Base-by-base conservation (phyloP, 1,140 invertebrate species). In the Bathynomus jamesi region DNA sequence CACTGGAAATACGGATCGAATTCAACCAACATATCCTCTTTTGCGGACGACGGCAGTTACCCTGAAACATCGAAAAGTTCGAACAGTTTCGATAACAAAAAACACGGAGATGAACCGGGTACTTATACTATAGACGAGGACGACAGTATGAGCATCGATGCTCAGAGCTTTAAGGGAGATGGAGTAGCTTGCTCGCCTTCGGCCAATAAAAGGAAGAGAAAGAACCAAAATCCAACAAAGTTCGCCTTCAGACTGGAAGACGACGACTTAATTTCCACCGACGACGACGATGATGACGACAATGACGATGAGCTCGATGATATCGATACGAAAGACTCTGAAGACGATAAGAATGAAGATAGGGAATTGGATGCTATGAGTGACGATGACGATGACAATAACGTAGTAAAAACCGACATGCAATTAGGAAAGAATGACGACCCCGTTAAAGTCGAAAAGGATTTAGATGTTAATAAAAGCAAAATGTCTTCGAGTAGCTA, bases 171-270 rank as follows among this genome's bases (percentile, higher is more conserved):
- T 61, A 86, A 85, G 80, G 85, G 84, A 80, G 84, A 85, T 84
- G 77, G 83, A 83, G 80, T 80, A 67, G 71, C 71, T 60, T 78
- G 61, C 79, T 73, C 68, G 28, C 72, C 71, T 77, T 86, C 70
- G 25, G 61, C 78, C 73, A 87, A 83, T 80, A 89, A 89, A 10
- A 75, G 94, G 63, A 95, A 96, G 83, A 84, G 95, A 64, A 98
- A 97, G 83, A 95, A 90, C 78, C 89, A 93, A 78, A 95, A 96
- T 81, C 95, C 94, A 0, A 94, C 91, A 0, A 86, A 93, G 70
- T 92, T 90, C 80, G 88, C 91, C 2, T 81, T 82, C 32, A 72
- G 71, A 28, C 70, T 77, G 60, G 79, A 86, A 68, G 80, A 84
- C 4, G 84, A 87, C 46, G 85, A 84, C 7, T 86, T 87, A 46